Base-by-base conservation (phyloP, 2,113 vertebrate genomes). In the Caracal caracal region DNA sequence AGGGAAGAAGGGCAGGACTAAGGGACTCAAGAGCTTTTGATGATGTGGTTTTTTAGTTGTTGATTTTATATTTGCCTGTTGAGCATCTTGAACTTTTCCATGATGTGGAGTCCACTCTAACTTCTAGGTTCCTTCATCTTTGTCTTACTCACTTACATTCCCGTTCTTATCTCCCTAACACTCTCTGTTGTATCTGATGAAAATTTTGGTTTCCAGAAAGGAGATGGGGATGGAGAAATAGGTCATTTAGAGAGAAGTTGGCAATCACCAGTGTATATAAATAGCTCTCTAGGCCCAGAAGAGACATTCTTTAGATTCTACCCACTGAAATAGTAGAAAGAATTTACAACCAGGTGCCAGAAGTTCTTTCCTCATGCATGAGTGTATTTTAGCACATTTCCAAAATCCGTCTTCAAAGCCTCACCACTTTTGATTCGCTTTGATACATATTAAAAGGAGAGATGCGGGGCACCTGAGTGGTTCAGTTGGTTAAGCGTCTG, bases 371-470 rank as follows among this genome's bases (percentile, higher is more conserved):
- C 19, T 53, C 37, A 19, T 71, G 30, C 71, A 7, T 56, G n/a
- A 59, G 13, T 65, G 19, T 47, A 61, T 3, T 13, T 84, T 22
- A 75, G 26, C 30, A 28, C 43, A 81, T 35, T 35, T 61, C 16
- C 35, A 61, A 79, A 96, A 15, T 68, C 22, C 15, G 49, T 85
- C 70, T 88, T 71, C 63, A 84, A 71, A 61, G n/a, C 4, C 56
- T 85, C 17, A 20, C 7, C 15, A 81, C 83, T 87, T 92, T 49
- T 66, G 47, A 15, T 75, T 61, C 43, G 51, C 19, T 86, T 73
- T 81, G 65, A 51, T 49, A 37, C 35, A 80, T 24, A 22, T 89
- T 66, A 85, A 96, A 93, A 92, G 53, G 65, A 65, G 88, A 95
- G 43, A 79, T 81, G 15, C 15, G 20, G 20, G 56, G 7, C 56